Conservation (phyloP, 2,113 vertebrate genomes). For the Dipodomys merriami region DNA sequence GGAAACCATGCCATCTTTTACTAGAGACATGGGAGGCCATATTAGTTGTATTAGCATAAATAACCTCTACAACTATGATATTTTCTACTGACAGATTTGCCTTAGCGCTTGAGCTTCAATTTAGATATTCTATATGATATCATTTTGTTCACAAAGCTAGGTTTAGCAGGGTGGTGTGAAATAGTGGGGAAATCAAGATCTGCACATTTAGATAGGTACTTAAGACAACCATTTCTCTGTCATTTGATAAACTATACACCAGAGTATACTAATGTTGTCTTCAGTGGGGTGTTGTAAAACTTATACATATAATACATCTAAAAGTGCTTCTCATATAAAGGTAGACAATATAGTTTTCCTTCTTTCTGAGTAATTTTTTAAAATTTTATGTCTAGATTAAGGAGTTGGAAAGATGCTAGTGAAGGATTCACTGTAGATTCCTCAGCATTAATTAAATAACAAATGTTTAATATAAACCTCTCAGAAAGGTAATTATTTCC, state of each 20-base stretch:
- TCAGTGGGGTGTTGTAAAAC: neutral
- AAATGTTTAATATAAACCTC: constrained; percentile 50
- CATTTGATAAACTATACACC: constrained; percentile 14
- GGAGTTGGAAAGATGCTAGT: constrained; percentile 23
- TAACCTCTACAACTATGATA: neutral
- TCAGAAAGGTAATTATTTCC: constrained; percentile 62
- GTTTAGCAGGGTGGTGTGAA: neutral
- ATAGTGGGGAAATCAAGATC: neutral
- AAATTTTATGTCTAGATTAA: constrained; percentile 47
- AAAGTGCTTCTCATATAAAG: neutral
- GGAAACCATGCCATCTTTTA: neutral
- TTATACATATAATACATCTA: neutral
- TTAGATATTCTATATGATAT: neutral
- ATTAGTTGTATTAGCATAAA: neutral
- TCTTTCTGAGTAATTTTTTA: constrained; percentile 51
- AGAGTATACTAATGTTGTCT: neutral
- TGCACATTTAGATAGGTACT: neutral
- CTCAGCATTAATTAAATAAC: constrained; percentile 52
- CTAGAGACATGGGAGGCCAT: neutral
- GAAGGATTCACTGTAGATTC: constrained; percentile 44
- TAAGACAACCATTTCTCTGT: neutral
- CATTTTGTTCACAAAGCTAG: neutral
- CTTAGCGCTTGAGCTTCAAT: neutral
- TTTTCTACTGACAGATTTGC: too few species aligned
- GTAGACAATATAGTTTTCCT: neutral